Evolutionary conservation across 2,797 vertebrate species (phyloP), one percentile per base, ranked within the genome.

Genomic region (Heterohyrax brucei): DNA sequence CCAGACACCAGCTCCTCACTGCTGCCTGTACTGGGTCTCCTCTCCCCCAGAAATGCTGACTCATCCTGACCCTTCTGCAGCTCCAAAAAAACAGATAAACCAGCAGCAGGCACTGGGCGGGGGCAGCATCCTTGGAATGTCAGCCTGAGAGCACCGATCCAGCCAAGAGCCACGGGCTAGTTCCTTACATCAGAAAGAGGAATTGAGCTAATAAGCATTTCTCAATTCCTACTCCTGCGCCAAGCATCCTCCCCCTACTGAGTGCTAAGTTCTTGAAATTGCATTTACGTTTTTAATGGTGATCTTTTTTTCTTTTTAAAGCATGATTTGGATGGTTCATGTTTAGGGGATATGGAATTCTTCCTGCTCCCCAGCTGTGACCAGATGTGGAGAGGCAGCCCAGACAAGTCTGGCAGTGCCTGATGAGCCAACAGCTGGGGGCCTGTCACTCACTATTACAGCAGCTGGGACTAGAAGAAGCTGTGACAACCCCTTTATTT

Each of bases 391-490:
- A 90, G 30, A 88, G 81, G 77, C 75, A 62, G 91, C 79, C 79
- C 96, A 96, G 95, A 95, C 94, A 94, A 82, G 93, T 5, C 82
- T 68, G 89, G 86, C 94, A 94, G 92, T 12, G 19, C 89, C 96
- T 87, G 91, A 94, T 1, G 62, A 97, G 97, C 96, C 97, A 97
- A 98, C 95, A 98, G 98, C 98, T 98, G 98, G 95, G 90, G 84
- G 90, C 84, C 91, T 96, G 96, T 97, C 88, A 75, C 95, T 95
- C 96, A 85, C 78, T 96, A 76, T 30, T 92, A 53, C 0, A 10
- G 98, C 97, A 98, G 97, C 97, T 98, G 97, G 97, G 96, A 96
- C 95, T 44, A 81, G 66, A 73, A 22, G 82, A 91, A 96, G 96
- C 33, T 89, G 77, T 72, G 78, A 77, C 95, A 96, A 92, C 83